These are phyloP conservation scores for Spizella passerina DNA, from an alignment of 2,797 vertebrate genomes.

Conservation along the genomic window DNA sequence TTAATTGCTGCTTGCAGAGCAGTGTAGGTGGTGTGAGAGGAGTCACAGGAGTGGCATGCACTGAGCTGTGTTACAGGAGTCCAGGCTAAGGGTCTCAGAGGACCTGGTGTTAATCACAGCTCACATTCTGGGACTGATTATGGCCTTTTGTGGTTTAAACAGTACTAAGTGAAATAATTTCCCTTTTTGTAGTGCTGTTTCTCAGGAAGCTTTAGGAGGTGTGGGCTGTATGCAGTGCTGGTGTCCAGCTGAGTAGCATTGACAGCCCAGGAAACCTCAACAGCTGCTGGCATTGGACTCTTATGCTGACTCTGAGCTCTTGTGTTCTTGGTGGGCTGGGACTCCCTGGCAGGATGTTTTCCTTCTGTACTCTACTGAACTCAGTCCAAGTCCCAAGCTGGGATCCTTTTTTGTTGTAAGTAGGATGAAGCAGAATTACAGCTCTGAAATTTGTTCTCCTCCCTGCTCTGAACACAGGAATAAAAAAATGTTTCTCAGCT, in stretches of 20 bases:
- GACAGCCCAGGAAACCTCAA: not conserved
- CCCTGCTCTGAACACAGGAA: not conserved
- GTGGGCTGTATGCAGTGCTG: not conserved
- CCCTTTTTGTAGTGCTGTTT: not conserved
- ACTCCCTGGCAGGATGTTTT: not conserved
- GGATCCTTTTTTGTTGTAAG: not conserved
- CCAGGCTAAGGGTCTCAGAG: not conserved
- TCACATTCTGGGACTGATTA: not conserved
- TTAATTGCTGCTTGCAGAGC: not conserved
- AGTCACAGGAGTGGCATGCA: not conserved
- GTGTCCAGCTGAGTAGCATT: not conserved
- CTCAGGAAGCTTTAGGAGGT: not conserved
- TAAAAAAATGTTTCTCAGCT: not conserved
- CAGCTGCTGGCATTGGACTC: not conserved
- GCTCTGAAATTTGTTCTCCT: not conserved
- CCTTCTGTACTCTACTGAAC: not conserved
- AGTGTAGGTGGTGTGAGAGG: not conserved
- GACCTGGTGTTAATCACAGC: not conserved
- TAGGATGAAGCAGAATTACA: not conserved
- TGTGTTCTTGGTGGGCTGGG: not conserved
- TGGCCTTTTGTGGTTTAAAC: not conserved
- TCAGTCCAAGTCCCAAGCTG: not conserved
- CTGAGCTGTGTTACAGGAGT: not conserved
- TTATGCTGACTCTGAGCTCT: not conserved
- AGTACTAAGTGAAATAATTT: not conserved